Evolutionary conservation across 1,140 invertebrate species (phyloP).

Genomic region (Cydia strobilella): DNA sequence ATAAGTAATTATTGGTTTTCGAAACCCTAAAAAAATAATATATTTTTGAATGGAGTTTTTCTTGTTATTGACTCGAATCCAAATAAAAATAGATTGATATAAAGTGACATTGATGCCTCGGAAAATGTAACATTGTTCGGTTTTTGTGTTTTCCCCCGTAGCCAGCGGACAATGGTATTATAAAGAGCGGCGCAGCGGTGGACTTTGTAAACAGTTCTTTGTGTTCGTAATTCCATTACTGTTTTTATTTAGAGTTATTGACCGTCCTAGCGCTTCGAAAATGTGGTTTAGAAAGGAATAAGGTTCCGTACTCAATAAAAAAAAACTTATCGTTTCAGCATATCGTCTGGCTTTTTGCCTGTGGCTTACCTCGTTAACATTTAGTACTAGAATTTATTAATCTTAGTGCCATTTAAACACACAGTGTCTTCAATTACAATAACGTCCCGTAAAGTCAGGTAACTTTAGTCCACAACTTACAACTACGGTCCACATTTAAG

Average conservation of each 20-base stretch:
- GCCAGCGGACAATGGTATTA: background rate
- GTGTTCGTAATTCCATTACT: background rate
- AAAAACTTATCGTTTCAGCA: too few species aligned
- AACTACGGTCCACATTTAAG: too few species aligned
- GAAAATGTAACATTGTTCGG: background rate
- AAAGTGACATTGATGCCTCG: slow-evolving; percentile 6
- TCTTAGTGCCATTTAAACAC: too few species aligned
- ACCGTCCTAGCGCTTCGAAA: background rate
- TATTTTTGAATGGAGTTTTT: slow-evolving; percentile 1
- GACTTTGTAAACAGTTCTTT: slow-evolving; percentile 9
- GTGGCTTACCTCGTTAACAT: too few species aligned
- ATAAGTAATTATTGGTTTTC: background rate
- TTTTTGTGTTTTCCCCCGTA: slow-evolving; percentile 10
- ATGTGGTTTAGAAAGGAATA: background rate
- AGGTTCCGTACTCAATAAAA: background rate
- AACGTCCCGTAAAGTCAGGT: too few species aligned
- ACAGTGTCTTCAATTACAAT: too few species aligned
- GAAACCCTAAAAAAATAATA: slow-evolving; percentile 23
- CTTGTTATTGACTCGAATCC: background rate
- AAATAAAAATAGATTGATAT: slow-evolving; percentile 11
- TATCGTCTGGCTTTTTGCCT: too few species aligned
- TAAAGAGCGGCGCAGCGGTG: background rate
- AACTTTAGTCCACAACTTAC: too few species aligned
- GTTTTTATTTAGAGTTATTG: background rate
- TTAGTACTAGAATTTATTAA: too few species aligned